Evolutionary conservation across 2,113 vertebrate genomes (phyloP).

Genomic region (Axis porcinus): DNA sequence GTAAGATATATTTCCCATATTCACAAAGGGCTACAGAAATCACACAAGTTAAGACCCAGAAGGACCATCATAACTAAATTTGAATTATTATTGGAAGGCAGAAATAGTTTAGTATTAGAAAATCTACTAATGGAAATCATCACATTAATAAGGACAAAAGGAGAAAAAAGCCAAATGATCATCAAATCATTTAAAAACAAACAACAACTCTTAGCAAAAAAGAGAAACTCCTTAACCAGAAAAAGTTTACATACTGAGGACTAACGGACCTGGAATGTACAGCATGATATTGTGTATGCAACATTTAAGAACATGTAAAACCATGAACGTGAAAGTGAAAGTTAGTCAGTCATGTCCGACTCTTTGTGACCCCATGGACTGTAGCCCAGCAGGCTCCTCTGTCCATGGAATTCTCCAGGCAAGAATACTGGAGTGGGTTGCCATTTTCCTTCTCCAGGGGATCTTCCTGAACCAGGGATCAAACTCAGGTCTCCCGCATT

Average conservation of each 20-base stretch:
- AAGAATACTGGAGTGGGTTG: neutral
- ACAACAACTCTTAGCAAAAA: neutral
- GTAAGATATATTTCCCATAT: neutral
- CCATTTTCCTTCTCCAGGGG: neutral
- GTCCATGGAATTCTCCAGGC: neutral
- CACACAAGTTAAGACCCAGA: neutral
- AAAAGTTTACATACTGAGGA: neutral
- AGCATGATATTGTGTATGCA: neutral
- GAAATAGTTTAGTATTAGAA: neutral
- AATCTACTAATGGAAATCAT: neutral
- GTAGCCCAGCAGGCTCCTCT: neutral
- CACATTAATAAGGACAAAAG: neutral
- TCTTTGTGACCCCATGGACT: neutral
- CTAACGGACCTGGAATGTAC: neutral
- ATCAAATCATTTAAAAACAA: slow-evolving; percentile 24
- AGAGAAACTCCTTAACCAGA: neutral
- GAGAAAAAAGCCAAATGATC: neutral
- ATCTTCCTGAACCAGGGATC: neutral
- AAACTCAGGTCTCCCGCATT: neutral
- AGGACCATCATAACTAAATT: neutral
- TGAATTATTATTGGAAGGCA: neutral
- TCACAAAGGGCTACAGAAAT: neutral
- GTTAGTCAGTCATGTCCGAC: neutral
- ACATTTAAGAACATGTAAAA: neutral
- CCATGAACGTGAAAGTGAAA: neutral